A percentile compares a stretch with the other conserved stretches of the same genome.
These are phyloP conservation scores for Hirundo rustica DNA, from an alignment of 2,797 vertebrate genomes.

Conservation along the genomic window DNA sequence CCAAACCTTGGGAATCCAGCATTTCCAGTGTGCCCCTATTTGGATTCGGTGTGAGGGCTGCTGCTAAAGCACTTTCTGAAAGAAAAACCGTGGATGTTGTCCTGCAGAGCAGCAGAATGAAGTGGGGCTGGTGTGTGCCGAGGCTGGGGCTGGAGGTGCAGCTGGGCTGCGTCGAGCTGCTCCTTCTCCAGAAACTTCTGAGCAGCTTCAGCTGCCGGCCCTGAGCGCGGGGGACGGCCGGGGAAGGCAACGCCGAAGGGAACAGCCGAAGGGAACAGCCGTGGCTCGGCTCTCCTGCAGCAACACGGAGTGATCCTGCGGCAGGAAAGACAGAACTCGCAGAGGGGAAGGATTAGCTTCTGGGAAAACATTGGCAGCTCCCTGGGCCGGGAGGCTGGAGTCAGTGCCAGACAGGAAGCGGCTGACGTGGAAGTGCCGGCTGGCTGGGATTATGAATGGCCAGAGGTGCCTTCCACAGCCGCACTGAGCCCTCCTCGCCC, in stretches of 20 bases:
- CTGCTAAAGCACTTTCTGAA: background rate
- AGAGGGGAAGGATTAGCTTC: background rate
- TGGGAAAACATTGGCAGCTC: background rate
- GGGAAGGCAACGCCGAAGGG: accelerated
- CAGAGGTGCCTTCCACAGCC: background rate
- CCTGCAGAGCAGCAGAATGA: background rate
- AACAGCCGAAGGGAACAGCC: accelerated
- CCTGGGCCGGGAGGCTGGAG: background rate
- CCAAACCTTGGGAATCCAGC: background rate
- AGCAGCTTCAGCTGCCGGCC: background rate
- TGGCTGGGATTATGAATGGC: background rate
- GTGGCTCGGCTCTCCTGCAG: background rate
- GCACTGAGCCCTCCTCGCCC: background rate
- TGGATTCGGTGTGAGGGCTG: background rate
- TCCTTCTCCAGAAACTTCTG: background rate
- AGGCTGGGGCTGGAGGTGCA: background rate
- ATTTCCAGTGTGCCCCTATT: background rate
- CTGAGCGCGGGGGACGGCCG: accelerated
- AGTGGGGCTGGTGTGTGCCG: background rate
- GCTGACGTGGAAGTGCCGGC: conserved; percentile 23
- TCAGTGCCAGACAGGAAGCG: conserved; percentile 36
- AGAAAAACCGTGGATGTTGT: background rate
- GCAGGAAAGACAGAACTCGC: background rate
- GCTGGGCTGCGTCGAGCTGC: background rate
- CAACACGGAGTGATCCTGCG: background rate